phyloP scores from a whole-genome alignment of 2,113 vertebrate species.

The Ammodytes dubius region DNA sequence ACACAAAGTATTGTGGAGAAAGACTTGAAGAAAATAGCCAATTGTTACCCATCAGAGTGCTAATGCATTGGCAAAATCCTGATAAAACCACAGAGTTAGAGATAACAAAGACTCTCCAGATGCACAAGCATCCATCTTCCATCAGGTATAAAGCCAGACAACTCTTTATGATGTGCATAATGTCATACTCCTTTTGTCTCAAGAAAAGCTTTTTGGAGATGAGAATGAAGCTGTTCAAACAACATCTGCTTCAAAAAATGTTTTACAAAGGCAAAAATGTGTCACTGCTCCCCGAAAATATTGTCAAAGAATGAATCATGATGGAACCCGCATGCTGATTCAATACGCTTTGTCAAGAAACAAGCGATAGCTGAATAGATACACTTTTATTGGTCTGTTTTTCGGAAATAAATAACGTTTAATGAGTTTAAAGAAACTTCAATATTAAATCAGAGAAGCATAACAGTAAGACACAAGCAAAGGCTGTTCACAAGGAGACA shows the following conservation, averaged over 20 bases:
- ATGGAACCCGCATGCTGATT: neutral
- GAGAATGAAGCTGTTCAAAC: neutral
- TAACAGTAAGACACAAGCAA: too few species aligned
- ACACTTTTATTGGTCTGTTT: too few species aligned
- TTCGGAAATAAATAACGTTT: too few species aligned
- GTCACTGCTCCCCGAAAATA: too few species aligned
- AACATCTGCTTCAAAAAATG: neutral
- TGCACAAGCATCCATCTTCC: neutral
- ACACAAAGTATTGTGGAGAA: slow-evolving; percentile 16
- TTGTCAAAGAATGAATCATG: neutral
- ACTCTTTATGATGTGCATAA: neutral
- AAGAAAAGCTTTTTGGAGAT: neutral
- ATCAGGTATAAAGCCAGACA: neutral
- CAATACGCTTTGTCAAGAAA: neutral
- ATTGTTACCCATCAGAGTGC: slow-evolving; percentile 3
- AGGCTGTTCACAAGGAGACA: too few species aligned
- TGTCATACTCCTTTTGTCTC: neutral
- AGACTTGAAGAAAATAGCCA: slow-evolving; percentile 24
- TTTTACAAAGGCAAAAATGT: neutral
- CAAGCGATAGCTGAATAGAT: too few species aligned
- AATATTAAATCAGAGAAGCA: too few species aligned
- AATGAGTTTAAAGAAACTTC: too few species aligned
- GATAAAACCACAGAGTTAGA: neutral
- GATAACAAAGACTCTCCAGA: neutral
- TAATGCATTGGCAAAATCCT: slow-evolving; percentile 16